phyloP scores from a whole-genome alignment of 2,888 invertebrate species.

The Hermaeophaga mercurialis region DNA sequence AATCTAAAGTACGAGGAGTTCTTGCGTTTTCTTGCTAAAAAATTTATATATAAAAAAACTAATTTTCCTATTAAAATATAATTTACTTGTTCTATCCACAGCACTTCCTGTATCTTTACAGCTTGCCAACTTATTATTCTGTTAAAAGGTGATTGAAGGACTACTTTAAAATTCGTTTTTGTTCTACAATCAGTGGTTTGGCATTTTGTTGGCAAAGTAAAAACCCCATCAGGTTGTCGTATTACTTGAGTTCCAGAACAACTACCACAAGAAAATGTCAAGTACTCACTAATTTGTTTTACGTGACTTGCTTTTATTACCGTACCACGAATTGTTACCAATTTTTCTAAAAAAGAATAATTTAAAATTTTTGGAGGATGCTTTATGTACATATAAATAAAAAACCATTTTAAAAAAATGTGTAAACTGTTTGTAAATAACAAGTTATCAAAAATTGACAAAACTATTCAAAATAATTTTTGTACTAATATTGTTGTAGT shows the following conservation, averaged over 20 bases:
- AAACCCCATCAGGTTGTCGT: slow-evolving; percentile 67
- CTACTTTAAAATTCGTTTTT: slow-evolving; percentile 67
- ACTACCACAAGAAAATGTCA: slow-evolving; percentile 77
- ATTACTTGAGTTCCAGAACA: slow-evolving; percentile 72
- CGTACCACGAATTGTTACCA: slow-evolving; percentile 83
- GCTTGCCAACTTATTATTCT: slow-evolving; percentile 79
- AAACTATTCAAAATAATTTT: neutral
- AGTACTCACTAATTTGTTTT: slow-evolving; percentile 73
- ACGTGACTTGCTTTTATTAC: slow-evolving; percentile 80
- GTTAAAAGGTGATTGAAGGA: slow-evolving; percentile 71
- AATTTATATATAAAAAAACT: slow-evolving; percentile 1
- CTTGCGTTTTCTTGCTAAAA: slow-evolving; percentile 70
- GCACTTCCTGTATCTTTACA: slow-evolving; percentile 81
- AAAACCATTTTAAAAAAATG: no score
- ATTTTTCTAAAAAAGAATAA: slow-evolving; percentile 66
- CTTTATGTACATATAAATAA: no score
- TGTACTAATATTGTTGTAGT: no score
- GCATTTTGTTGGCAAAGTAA: slow-evolving; percentile 64
- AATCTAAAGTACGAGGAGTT: slow-evolving; percentile 80
- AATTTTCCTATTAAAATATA: slow-evolving; percentile 3
- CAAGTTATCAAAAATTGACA: neutral
- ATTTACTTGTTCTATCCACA: slow-evolving; percentile 67
- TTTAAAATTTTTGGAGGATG: no score
- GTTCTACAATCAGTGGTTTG: slow-evolving; percentile 62
- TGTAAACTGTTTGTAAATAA: no score